Base-by-base conservation (phyloP, 1,140 invertebrate genomes). In the Chelonus insularis region DNA sequence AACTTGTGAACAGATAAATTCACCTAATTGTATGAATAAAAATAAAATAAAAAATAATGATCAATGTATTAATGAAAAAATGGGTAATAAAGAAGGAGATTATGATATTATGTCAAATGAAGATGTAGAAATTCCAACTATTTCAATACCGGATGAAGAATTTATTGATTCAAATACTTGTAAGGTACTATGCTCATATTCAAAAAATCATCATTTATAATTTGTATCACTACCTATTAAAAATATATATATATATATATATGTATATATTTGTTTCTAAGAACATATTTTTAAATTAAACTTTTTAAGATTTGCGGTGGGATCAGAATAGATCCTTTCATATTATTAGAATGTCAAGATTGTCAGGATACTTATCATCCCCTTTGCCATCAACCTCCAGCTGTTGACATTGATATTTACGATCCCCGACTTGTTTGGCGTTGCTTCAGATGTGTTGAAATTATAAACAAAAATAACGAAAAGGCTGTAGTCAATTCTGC, bases 81-180 rank as follows among this genome's bases (percentile, higher is more conserved):
- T 9, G 11, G 36, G 11, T 7, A 18, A 12, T 14, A 45, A 18
- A 25, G n/a, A 21, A n/a, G 32, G 55, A 7, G 39, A 67, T n/a
- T 41, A 59, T 5, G 63, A 63, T 1, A 66, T 62, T 20, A 37
- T 25, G 29, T n/a, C 7, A 11, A 23, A 21, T 36, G 70, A 67
- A n/a, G 67, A 68, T 6, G 64, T 61, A 0, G 71, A 68, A 4
- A 56, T 77, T 11, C 75, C 75, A 3, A 71, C 65, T 18, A 75
- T 77, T 54, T 77, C 73, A n/a, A 77, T 77, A 47, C 75, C 75
- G 7, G 73, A 77, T 36, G 72, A 74, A 55, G 72, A 47, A 37
- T 63, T 59, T 1, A 57, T 8, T 21, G 71, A 75, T n/a, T 62
- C 51, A 5, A 58, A 48, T 8, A 18, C 68, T 1, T 74, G 72